Conservation (phyloP, 2,113 vertebrate species). For the Butastur rufipennis region DNA sequence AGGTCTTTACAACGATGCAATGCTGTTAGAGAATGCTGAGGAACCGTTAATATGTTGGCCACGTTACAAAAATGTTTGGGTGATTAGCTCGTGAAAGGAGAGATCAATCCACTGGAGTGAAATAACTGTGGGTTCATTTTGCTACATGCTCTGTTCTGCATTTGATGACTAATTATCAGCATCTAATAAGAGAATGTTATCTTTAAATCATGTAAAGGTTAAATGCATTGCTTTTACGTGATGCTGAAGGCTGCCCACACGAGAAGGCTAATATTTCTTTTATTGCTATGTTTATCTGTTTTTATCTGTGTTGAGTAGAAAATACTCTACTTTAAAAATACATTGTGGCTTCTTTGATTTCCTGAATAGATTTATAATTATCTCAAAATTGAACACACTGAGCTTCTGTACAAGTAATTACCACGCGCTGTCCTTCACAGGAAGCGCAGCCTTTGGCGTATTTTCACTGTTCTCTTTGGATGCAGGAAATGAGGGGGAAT, state of each 20-base stretch:
- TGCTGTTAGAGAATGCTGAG: neutral
- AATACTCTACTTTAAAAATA: conserved; percentile 20
- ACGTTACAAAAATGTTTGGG: conserved; percentile 34
- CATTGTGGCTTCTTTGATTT: conserved; percentile 18
- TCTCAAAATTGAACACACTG: neutral
- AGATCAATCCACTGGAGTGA: conserved; percentile 28
- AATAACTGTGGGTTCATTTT: conserved; percentile 61
- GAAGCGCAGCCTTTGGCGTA: neutral
- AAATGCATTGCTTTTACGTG: neutral
- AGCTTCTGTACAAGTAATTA: neutral
- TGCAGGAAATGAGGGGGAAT: neutral
- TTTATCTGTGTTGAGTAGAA: neutral
- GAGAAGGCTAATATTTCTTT: neutral
- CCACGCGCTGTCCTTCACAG: neutral
- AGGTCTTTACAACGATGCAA: neutral
- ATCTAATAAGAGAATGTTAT: conserved; percentile 44
- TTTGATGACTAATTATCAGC: conserved; percentile 70
- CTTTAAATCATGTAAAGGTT: conserved; percentile 14
- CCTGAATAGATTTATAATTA: conserved; percentile 40
- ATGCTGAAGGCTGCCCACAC: neutral
- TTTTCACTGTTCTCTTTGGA: fast-evolving
- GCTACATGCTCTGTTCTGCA: conserved; percentile 36
- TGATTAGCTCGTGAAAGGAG: conserved; percentile 57
- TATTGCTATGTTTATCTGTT: neutral
- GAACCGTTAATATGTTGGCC: conserved; percentile 22